Evolutionary conservation across 2,113 vertebrate species (phyloP).

Genomic region (Orcinus orca): DNA sequence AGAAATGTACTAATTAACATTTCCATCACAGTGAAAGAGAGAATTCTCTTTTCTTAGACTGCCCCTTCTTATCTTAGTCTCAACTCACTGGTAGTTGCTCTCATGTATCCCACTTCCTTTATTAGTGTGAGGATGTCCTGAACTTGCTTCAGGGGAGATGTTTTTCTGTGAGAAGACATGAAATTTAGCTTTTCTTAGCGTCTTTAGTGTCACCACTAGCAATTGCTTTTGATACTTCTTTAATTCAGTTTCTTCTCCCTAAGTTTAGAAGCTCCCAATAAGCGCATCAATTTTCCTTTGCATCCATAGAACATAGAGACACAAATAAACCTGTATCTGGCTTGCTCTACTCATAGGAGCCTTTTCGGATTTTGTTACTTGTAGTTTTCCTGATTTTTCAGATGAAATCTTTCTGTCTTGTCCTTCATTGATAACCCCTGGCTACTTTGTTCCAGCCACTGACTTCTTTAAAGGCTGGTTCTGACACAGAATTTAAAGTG

Average conservation of each 20-base stretch:
- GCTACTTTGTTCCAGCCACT: constrained; percentile 30
- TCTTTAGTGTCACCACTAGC: background rate
- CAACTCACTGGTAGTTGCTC: background rate
- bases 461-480: constrained; percentile 39
- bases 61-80: background rate
- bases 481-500: constrained; percentile 49
- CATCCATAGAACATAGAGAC: background rate
- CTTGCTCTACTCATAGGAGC: background rate
- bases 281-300: background rate
- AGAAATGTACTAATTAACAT: background rate
- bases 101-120: background rate
- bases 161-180: background rate
- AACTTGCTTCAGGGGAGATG: background rate
- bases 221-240: background rate
- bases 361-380: constrained; percentile 39
- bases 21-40: background rate
- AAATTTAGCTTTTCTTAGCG: background rate
- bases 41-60: background rate
- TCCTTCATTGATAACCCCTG: background rate
- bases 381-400: constrained; percentile 31
- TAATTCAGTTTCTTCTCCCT: background rate
- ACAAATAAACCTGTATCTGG: background rate
- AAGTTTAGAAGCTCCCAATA: constrained; percentile 9
- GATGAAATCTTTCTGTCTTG: background rate
- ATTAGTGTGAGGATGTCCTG: background rate